Conservation (phyloP, 37 sponge, comb jelly and placozoan species). For the Oopsacas minuta region DNA sequence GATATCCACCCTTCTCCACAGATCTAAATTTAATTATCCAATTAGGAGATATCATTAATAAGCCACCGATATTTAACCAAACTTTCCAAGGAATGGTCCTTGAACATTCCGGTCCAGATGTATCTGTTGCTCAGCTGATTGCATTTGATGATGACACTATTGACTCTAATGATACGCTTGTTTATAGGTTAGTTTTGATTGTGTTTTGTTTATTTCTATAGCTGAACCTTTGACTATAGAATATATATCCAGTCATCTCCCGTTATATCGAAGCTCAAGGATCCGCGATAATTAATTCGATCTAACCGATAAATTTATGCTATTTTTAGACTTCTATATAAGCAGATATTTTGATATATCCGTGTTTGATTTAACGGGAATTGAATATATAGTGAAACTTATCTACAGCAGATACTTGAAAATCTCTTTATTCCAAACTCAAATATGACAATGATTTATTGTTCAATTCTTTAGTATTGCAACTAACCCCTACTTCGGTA, state of each 20-base stretch:
- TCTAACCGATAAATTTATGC: too few species aligned
- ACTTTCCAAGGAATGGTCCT: background rate
- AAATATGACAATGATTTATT: background rate
- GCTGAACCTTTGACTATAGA: too few species aligned
- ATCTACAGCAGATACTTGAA: too few species aligned
- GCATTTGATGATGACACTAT: background rate
- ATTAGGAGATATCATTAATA: background rate
- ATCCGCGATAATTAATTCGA: too few species aligned
- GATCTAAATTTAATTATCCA: background rate
- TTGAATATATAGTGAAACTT: too few species aligned
- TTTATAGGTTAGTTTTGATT: background rate
- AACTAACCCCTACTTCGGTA: background rate
- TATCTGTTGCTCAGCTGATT: background rate
- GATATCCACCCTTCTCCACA: background rate
- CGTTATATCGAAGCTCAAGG: too few species aligned
- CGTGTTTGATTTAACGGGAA: too few species aligned
- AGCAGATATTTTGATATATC: too few species aligned
- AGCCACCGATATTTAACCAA: background rate
- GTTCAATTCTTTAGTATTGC: background rate
- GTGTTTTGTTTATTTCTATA: background rate
- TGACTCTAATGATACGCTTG: background rate
- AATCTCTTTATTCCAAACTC: background rate
- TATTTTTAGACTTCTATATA: too few species aligned
- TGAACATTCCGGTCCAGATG: background rate
- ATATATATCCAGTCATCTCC: too few species aligned